phyloP scores from a whole-genome alignment of 2,797 vertebrate species.

The Microhierax caerulescens region DNA sequence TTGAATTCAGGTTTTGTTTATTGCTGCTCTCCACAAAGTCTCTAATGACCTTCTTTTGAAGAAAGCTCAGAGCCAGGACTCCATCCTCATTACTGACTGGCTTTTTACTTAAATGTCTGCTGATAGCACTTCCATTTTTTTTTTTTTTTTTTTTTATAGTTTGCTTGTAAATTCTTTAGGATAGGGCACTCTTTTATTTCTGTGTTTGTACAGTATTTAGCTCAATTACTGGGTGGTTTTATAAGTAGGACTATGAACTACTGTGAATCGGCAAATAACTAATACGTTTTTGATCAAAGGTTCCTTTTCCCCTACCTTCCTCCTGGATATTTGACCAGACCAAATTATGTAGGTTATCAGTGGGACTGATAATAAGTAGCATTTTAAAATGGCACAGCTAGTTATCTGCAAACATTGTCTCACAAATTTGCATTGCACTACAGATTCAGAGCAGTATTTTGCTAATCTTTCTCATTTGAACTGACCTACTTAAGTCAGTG shows the following conservation, averaged over 20 bases:
- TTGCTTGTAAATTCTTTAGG: background rate
- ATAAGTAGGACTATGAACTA: background rate
- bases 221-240: background rate
- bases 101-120: background rate
- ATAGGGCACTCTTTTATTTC: background rate
- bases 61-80: background rate
- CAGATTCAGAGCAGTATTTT: constrained; percentile 34
- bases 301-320: background rate
- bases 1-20: background rate
- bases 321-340: background rate
- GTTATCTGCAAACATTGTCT: background rate
- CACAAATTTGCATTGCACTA: background rate
- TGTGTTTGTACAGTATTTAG: background rate
- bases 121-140: background rate
- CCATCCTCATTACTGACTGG: background rate
- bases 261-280: background rate
- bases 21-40: background rate
- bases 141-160: background rate
- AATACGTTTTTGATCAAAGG: background rate
- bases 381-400: background rate
- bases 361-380: background rate
- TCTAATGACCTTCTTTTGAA: constrained; percentile 6
- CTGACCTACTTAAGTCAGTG: constrained; percentile 49
- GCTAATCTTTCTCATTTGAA: constrained; percentile 45
- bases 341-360: background rate